A percentile compares a stretch with the other conserved stretches of the same genome.
Evolutionary conservation across 2,888 invertebrate species (phyloP).

Genomic region (Plutella xylostella): DNA sequence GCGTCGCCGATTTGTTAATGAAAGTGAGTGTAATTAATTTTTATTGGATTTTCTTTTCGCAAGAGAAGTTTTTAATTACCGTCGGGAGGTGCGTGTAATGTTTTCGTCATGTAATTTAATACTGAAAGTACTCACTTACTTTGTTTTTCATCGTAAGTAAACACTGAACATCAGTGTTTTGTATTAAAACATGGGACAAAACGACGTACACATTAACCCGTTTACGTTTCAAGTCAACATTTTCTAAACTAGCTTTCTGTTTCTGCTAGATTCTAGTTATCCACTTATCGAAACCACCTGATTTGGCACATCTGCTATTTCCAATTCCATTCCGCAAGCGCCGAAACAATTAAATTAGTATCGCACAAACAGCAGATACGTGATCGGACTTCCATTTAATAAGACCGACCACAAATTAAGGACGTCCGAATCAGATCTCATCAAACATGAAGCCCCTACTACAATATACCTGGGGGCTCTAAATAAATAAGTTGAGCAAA

Average conservation of each 20-base stretch:
- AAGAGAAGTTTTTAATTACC: conserved; percentile 50
- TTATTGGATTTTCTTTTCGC: conserved; percentile 54
- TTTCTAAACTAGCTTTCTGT: too few relatives aligned
- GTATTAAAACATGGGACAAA: too few relatives aligned
- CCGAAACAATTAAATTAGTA: conserved; percentile 30
- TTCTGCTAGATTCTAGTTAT: too few relatives aligned
- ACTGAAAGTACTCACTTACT: too few relatives aligned
- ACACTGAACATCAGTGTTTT: too few relatives aligned
- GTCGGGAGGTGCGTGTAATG: conserved; percentile 32
- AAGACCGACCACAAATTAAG: conserved; percentile 48
- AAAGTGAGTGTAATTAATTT: conserved; percentile 46
- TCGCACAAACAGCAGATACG: conserved; percentile 31
- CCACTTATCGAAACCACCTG: too few relatives aligned
- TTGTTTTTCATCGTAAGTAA: too few relatives aligned
- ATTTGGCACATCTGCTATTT: too few relatives aligned
- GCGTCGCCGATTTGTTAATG: conserved; percentile 32
- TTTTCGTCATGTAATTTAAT: too few relatives aligned
- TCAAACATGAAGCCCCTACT: conserved; percentile 57
- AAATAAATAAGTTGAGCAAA: conserved; percentile 61
- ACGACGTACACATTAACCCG: too few relatives aligned
- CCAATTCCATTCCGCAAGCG: too few relatives aligned
- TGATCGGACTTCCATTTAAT: conserved; percentile 38
- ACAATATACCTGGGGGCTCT: conserved; percentile 34
- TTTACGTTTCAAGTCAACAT: too few relatives aligned
- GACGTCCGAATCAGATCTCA: conserved; percentile 52